A percentile compares a stretch with the other conserved stretches of the same genome.
Evolutionary conservation across 1,140 invertebrate species (phyloP).

Genomic region (Chrysomallon squamiferum): DNA sequence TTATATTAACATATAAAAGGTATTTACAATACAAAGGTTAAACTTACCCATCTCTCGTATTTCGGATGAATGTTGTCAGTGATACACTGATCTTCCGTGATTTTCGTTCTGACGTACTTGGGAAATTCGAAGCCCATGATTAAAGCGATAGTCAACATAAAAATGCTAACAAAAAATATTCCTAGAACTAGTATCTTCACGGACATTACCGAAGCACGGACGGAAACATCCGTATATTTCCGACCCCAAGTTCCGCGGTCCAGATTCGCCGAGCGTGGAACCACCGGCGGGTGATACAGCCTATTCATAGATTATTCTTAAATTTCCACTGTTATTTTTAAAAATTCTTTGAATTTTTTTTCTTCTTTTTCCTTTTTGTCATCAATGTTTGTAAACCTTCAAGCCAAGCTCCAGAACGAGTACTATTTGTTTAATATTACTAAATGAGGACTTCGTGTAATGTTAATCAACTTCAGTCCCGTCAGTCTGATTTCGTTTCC

Average conservation of each 20-base stretch:
- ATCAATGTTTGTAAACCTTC: too few species aligned
- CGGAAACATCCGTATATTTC: conserved; percentile 1
- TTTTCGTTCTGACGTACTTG: conserved; percentile 29
- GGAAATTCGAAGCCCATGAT: conserved; percentile 49
- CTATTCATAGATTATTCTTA: background rate
- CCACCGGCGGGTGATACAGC: background rate
- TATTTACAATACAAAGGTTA: too few species aligned
- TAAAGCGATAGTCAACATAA: conserved; percentile 35
- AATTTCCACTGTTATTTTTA: background rate
- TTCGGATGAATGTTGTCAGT: conserved; percentile 12
- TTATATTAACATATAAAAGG: too few species aligned
- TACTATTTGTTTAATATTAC: too few species aligned
- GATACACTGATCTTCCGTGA: conserved; percentile 31
- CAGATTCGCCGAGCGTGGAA: background rate
- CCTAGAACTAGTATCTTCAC: conserved; percentile 34
- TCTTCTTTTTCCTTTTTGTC: too few species aligned
- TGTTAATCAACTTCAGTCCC: too few species aligned
- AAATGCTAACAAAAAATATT: conserved; percentile 25
- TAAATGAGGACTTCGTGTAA: too few species aligned
- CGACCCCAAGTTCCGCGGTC: background rate
- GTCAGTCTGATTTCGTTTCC: too few species aligned
- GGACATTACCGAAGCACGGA: conserved; percentile 20
- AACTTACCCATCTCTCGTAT: conserved; percentile 32
- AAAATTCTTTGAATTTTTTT: too few species aligned
- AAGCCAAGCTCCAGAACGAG: too few species aligned